Evolutionary conservation across 2,888 invertebrate genomes (phyloP).

Genomic region (Chymomyza procnemis): DNA sequence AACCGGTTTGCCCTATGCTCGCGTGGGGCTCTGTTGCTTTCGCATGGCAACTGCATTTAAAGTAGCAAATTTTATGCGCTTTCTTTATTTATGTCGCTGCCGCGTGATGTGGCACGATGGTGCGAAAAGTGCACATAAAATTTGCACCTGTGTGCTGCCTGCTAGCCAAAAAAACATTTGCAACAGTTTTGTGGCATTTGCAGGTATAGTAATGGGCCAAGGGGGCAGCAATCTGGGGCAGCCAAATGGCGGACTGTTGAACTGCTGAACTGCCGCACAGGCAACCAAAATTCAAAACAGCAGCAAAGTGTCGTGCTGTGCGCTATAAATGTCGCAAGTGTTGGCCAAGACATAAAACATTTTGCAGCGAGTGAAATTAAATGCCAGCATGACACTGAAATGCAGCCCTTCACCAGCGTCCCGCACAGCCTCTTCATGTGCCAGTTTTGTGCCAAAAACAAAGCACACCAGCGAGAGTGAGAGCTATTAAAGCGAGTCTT

Average conservation of each 20-base stretch:
- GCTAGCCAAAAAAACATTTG: not conserved
- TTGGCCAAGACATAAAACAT: slow-evolving; percentile 72
- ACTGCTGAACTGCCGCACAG: not conserved
- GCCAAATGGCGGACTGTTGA: not conserved
- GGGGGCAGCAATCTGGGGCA: not conserved
- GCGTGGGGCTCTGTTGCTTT: slow-evolving; percentile 6
- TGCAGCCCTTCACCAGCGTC: slow-evolving; percentile 26
- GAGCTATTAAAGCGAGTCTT: slow-evolving; percentile 60
- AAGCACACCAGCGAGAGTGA: not conserved
- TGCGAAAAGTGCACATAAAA: slow-evolving; percentile 69
- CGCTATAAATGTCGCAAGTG: slow-evolving; percentile 50
- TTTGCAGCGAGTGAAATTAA: slow-evolving; percentile 70
- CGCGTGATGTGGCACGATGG: slow-evolving; percentile 46
- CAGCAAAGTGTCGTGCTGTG: slow-evolving; percentile 52
- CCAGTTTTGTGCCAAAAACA: not conserved
- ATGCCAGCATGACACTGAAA: slow-evolving; percentile 71
- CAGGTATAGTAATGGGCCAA: not conserved
- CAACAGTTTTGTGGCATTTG: not conserved
- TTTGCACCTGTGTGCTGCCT: slow-evolving; percentile 53
- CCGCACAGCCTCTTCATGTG: not conserved
- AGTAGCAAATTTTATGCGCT: slow-evolving; percentile 55
- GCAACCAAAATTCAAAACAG: not conserved
- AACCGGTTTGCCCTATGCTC: not conserved
- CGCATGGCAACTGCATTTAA: slow-evolving; percentile 54
- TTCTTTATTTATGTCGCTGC: slow-evolving; percentile 19